Evolutionary conservation across 1,140 invertebrate species (phyloP), one percentile per base, ranked within the genome.

Genomic region (Papilio machaon): DNA sequence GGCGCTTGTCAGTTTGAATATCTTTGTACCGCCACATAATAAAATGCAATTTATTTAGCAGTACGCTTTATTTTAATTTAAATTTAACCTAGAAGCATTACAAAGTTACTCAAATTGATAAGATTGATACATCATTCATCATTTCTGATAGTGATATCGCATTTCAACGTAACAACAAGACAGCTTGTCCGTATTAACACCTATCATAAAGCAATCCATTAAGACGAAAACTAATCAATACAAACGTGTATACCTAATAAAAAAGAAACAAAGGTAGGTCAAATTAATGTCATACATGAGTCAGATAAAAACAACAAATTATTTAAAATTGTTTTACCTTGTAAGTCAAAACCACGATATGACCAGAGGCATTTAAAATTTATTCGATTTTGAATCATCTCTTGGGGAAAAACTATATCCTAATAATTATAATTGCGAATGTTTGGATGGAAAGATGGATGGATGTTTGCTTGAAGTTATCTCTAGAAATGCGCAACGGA

Each of bases 221-320:
- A 76, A 10, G 19, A 52, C 47, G 17, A 74, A 76, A 76, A 76
- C 13, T 23, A 79, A 79, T 79, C 77, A 79, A 60, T 64, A 64
- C 49, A 67, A 35, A 19, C n/a, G 43, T 67, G 10, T 67, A n/a
- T 30, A 47, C 8, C 35, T 19, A 23, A 60, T n/a, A 79, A 79
- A 79, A 67, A 67, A 79, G 64, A 23, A 79, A 64, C 54, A 64
- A 35, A 8, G 43, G 77, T 64, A 79, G 77, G 77, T 46, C 77
- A 60, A 70, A 79, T 79, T 38, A 79, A 79, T 79, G 77, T 79
- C 77, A 67, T 30, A 30, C 47, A 47, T 43, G 54, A 67, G 76
- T 78, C 54, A 58, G 74, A n/a, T 52, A 35, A 70, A 35, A 70
- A 70, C 64, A 70, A 70, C 13, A 70, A 30, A 64, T 30, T 64